Percentiles rank a stretch among this genome's conserved stretches.
Conservation (phyloP, 2,888 invertebrate genomes). For the Hecatera dysodea region DNA sequence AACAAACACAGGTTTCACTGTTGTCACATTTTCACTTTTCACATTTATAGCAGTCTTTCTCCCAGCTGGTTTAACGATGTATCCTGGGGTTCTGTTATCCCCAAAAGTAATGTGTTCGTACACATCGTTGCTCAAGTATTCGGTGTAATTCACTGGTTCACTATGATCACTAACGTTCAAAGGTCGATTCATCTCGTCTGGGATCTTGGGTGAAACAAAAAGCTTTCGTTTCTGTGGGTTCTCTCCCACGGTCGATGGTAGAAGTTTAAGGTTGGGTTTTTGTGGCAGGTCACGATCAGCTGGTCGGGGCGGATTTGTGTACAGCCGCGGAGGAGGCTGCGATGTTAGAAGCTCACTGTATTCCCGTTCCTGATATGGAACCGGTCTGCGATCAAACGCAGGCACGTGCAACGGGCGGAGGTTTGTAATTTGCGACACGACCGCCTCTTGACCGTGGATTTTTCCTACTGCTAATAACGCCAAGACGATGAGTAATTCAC, state of each 20-base stretch:
- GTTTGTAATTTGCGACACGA: slow-evolving; percentile 64
- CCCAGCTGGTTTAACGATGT: slow-evolving; percentile 17
- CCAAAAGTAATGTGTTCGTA: slow-evolving; percentile 27
- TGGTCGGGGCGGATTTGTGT: slow-evolving; percentile 54
- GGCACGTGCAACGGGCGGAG: slow-evolving; percentile 48
- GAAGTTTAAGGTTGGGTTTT: slow-evolving; percentile 50
- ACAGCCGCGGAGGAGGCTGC: slow-evolving; percentile 50
- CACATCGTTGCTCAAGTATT: slow-evolving; percentile 35
- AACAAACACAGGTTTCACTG: slow-evolving; percentile 34
- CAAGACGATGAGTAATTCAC: slow-evolving; percentile 72
- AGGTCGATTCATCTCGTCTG: slow-evolving; percentile 50
- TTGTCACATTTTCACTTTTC: slow-evolving; percentile 56
- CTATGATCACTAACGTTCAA: slow-evolving; percentile 50
- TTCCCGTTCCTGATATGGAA: slow-evolving; percentile 52
- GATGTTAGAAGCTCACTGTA: slow-evolving; percentile 36
- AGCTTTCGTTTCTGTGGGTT: slow-evolving; percentile 62
- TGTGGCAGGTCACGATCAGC: slow-evolving; percentile 51
- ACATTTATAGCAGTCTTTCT: slow-evolving; percentile 10
- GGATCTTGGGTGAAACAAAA: slow-evolving; percentile 56
- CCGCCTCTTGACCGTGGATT: slow-evolving; percentile 70
- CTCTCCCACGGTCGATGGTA: slow-evolving; percentile 55
- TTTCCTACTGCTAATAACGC: slow-evolving; percentile 71
- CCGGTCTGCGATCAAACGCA: slow-evolving; percentile 53
- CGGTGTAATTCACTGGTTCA: slow-evolving; percentile 42
- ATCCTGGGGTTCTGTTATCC: slow-evolving; percentile 22